These are phyloP conservation scores for Lasioglossum albipes DNA, from an alignment of 1,140 invertebrate genomes.

Conservation along the genomic window DNA sequence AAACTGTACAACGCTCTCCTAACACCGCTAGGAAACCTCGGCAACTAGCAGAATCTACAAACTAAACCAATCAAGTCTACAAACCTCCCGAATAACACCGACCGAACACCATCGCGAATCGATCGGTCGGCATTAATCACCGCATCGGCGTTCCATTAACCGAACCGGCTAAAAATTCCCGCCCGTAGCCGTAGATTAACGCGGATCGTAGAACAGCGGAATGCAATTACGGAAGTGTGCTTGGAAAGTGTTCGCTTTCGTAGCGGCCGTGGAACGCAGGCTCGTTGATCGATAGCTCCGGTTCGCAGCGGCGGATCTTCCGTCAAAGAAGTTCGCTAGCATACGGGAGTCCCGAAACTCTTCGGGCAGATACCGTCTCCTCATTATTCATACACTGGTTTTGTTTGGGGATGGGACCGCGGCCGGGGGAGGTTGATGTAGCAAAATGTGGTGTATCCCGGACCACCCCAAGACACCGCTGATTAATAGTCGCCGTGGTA, in stretches of 20 bases:
- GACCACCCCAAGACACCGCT: neutral
- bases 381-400: constrained; percentile 37
- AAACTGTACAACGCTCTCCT: too few species aligned
- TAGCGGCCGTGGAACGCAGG: neutral
- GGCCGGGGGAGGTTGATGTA: too few species aligned
- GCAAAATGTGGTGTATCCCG: too few species aligned
- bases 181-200: neutral
- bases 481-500: neutral
- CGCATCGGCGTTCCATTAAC: neutral
- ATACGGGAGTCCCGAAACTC: constrained; percentile 30
- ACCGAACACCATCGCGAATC: neutral
- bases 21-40: too few species aligned
- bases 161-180: too few species aligned
- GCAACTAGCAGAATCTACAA: too few species aligned
- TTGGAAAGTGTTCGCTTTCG: constrained; percentile 7
- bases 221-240: constrained; percentile 21
- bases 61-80: too few species aligned
- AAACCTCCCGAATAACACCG: too few species aligned
- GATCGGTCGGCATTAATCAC: neutral
- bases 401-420: too few species aligned
- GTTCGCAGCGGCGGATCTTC: constrained; percentile 14
- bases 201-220: neutral
- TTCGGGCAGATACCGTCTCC: constrained; percentile 2
- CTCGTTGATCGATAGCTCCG: constrained; percentile 45
- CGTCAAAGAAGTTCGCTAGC: constrained; percentile 4